Conservation (phyloP, 1,140 invertebrate genomes). For the Gryllus bimaculatus region DNA sequence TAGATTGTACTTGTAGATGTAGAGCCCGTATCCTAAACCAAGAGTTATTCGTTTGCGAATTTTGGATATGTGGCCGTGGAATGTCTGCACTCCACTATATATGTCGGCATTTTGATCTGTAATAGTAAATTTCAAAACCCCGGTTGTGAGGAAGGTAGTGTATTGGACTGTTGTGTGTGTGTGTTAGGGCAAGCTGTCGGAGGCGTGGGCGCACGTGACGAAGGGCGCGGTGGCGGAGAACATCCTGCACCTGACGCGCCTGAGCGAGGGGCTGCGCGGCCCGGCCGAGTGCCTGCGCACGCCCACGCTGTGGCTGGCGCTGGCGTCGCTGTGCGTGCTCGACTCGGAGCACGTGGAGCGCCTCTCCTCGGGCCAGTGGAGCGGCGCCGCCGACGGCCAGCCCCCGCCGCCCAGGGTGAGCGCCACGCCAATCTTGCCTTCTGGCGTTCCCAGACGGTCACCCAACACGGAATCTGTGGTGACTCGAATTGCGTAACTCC, state of each 20-base stretch:
- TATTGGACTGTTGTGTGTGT: neutral
- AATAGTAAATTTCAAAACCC: neutral
- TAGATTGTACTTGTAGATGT: too few relatives aligned
- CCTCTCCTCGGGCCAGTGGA: conserved; percentile 60
- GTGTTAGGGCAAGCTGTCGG: conserved; percentile 69
- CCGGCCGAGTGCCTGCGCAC: conserved; percentile 68
- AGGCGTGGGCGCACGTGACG: conserved; percentile 76
- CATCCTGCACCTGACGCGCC: conserved; percentile 72
- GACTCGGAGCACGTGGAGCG: conserved; percentile 85
- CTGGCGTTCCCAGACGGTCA: too few relatives aligned
- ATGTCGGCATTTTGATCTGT: neutral
- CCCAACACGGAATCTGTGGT: too few relatives aligned
- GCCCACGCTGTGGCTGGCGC: conserved; percentile 81
- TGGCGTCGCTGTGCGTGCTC: conserved; percentile 86
- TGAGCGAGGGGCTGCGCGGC: conserved; percentile 62
- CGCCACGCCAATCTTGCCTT: too few relatives aligned
- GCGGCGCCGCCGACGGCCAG: conserved; percentile 44
- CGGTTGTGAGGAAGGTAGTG: neutral
- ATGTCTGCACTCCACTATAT: too few relatives aligned
- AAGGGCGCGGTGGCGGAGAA: conserved; percentile 87
- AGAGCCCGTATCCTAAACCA: too few relatives aligned
- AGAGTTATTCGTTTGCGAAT: too few relatives aligned
- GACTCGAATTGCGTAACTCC: too few relatives aligned
- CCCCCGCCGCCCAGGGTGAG: conserved; percentile 52
- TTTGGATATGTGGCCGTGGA: too few relatives aligned